Percentiles rank a stretch among this genome's conserved stretches.
Evolutionary conservation across 2,797 vertebrate species (phyloP).

Genomic region (Muscicapa striata): DNA sequence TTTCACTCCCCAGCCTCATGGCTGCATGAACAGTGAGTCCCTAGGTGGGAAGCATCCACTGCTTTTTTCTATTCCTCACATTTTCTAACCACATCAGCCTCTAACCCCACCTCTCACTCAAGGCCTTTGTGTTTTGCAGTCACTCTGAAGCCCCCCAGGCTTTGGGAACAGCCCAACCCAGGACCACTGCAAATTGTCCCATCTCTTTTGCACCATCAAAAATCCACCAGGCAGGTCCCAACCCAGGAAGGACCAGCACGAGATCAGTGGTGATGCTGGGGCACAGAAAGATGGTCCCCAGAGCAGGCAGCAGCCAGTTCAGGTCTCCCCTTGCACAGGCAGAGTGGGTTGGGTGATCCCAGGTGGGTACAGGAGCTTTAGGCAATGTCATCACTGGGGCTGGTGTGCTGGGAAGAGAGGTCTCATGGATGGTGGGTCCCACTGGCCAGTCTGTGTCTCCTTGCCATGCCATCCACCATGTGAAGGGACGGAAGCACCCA

Average conservation of each 20-base stretch:
- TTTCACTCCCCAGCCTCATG: neutral
- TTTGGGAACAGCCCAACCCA: neutral
- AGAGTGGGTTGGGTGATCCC: neutral
- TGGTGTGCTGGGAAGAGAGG: neutral
- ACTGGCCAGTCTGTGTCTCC: neutral
- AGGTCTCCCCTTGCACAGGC: neutral
- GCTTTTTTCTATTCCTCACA: neutral
- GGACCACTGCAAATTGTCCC: neutral
- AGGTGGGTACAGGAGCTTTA: neutral
- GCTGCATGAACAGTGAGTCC: neutral
- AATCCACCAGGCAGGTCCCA: neutral
- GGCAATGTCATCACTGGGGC: rapidly evolving
- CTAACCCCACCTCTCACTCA: neutral
- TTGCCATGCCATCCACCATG: neutral
- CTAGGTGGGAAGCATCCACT: neutral
- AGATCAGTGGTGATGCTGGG: neutral
- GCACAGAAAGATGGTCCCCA: neutral
- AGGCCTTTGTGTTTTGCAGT: neutral
- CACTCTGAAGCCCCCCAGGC: neutral
- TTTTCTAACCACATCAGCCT: neutral
- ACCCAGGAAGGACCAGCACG: rapidly evolving
- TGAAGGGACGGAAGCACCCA: neutral
- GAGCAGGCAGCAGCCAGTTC: too few relatives aligned
- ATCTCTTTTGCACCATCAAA: neutral
- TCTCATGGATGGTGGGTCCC: neutral